A percentile compares a stretch with the other conserved stretches of the same genome.
Conservation (phyloP, 2,888 invertebrate genomes). For the Stenurella melanura region DNA sequence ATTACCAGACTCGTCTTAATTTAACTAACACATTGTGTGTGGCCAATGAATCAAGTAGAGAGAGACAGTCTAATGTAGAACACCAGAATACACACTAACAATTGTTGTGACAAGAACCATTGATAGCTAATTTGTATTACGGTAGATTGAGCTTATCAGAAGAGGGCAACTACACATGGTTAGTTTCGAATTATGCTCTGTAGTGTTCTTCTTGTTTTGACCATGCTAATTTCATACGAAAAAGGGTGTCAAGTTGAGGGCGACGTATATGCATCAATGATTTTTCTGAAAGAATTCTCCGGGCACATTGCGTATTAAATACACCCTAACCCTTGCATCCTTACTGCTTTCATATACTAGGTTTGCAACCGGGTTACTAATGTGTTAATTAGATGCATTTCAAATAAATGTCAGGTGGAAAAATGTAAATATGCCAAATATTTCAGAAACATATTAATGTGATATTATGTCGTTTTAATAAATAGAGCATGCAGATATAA, state of each 20-base stretch:
- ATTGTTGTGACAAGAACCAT: slow-evolving; percentile 40
- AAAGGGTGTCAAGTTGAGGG: slow-evolving; percentile 47
- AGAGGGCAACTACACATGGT: slow-evolving; percentile 40
- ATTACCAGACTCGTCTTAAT: background rate
- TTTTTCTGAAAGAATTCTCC: slow-evolving; percentile 26
- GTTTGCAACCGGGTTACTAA: slow-evolving; percentile 31
- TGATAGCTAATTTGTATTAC: slow-evolving; percentile 45
- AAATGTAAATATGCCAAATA: background rate
- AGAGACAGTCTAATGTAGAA: slow-evolving; percentile 11
- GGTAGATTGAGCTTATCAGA: slow-evolving; percentile 25
- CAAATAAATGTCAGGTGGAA: slow-evolving; percentile 12
- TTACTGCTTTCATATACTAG: slow-evolving; percentile 17
- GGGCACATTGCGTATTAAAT: slow-evolving; percentile 9
- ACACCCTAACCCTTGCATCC: slow-evolving; percentile 24
- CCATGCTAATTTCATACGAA: slow-evolving; percentile 41
- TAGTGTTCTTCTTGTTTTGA: slow-evolving; percentile 41
- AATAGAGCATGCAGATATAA: too few relatives aligned
- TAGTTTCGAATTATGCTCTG: slow-evolving; percentile 27
- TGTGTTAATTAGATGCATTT: slow-evolving; percentile 10
- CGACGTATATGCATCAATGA: slow-evolving; percentile 35
- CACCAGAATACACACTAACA: slow-evolving; percentile 40
- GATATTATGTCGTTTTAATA: too few relatives aligned
- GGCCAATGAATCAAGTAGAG: slow-evolving; percentile 11
- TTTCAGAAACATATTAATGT: too few relatives aligned
- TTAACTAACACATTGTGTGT: background rate